A percentile compares a stretch with the other conserved stretches of the same genome.
phyloP scores from a whole-genome alignment of 2,888 invertebrate genomes.

The Ophion obscuratus region DNA sequence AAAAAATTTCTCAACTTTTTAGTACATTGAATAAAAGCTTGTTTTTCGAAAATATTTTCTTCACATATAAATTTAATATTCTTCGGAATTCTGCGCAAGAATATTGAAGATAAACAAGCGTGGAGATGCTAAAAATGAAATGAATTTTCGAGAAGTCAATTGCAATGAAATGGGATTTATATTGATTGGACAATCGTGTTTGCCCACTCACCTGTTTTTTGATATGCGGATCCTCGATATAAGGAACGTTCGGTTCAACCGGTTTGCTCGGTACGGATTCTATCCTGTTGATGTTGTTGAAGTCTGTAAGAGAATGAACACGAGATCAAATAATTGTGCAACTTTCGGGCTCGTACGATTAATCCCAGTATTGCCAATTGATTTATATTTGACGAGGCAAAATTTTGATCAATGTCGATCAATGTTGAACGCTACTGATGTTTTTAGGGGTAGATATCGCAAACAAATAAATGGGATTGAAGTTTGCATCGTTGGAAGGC shows the following conservation, averaged over 20 bases:
- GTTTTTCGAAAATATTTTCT: no score
- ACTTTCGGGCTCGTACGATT: background rate
- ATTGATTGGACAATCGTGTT: background rate
- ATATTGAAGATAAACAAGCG: background rate
- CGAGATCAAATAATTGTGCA: slow-evolving; percentile 13
- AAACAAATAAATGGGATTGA: no score
- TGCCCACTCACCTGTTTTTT: slow-evolving; percentile 75
- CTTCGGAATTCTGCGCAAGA: background rate
- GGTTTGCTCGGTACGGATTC: slow-evolving; percentile 79
- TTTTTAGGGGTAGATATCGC: no score
- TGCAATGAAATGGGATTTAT: background rate
- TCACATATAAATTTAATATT: background rate
- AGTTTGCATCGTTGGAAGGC: no score
- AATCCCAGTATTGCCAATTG: background rate
- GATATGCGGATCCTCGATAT: slow-evolving; percentile 76
- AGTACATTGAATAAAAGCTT: no score
- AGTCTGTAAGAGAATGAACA: slow-evolving; percentile 72
- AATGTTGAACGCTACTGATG: no score
- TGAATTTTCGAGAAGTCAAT: background rate
- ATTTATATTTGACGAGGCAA: no score
- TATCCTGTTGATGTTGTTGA: slow-evolving; percentile 78
- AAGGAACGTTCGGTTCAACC: slow-evolving; percentile 78
- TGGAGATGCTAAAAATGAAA: background rate
- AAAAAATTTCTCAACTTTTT: background rate
- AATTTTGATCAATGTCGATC: no score